These are phyloP conservation scores for Netelia melanura DNA, from an alignment of 2,888 invertebrate genomes.

Conservation along the genomic window DNA sequence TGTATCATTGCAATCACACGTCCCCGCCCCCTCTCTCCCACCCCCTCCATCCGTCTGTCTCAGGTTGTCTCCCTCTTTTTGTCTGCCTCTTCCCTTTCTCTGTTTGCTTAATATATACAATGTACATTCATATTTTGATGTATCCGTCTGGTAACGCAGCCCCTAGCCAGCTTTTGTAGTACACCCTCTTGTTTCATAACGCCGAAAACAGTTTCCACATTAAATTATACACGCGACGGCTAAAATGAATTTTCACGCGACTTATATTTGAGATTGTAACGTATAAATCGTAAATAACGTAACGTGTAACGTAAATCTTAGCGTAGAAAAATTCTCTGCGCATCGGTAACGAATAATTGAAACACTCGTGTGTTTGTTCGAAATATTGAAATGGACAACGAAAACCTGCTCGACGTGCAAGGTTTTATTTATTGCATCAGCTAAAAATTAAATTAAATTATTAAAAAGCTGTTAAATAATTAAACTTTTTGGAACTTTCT, in stretches of 20 bases:
- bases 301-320: not conserved
- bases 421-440: too few species aligned
- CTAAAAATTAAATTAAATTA: too few species aligned
- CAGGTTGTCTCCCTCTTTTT: not conserved
- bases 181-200: not conserved
- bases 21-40: not conserved
- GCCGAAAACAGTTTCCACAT: conserved; percentile 18
- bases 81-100: not conserved
- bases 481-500: too few species aligned
- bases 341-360: too few species aligned
- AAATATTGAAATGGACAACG: too few species aligned
- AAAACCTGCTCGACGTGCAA: too few species aligned
- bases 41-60: not conserved
- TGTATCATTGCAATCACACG: conserved; percentile 45
- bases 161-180: conserved; percentile 37
- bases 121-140: conserved; percentile 10
- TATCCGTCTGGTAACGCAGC: conserved; percentile 44
- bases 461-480: too few species aligned
- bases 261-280: conserved; percentile 40
- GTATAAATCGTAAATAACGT: not conserved
- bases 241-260: conserved; percentile 48
- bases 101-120: too few species aligned
- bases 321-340: too few species aligned
- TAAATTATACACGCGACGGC: conserved; percentile 26
- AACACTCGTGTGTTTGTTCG: too few species aligned